Base-by-base conservation (phyloP, 2,888 invertebrate genomes). In the Magallana nippona region DNA sequence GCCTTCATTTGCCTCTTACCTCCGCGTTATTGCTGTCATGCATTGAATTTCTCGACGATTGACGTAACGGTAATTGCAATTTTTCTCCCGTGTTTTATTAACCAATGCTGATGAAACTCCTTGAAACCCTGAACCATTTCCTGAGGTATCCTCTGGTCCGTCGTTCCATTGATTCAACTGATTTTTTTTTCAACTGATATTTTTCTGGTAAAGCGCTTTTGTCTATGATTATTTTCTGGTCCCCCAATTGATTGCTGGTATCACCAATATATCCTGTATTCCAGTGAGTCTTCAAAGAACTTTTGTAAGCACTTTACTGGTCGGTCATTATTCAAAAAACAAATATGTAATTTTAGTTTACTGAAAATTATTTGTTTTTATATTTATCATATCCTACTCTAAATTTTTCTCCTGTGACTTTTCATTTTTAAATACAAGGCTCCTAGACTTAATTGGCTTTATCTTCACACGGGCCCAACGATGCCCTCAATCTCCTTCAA, bases 61-160 rank as follows among this genome's bases (percentile, higher is more conserved):
- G 84, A 79, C 55, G 22, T 82, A 87, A 82, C 17, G 85, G 87
- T 44, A 86, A 27, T 62, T 27, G n/a, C 2, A 27, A 27, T 2
- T 27, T 86, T 82, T 44, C 71, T 10, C 82, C 78, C 15, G 71
- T 77, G 60, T 83, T 82, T 78, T 87, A 85, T 44, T 84, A 19
- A 13, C 79, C 82, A 10, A 85, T 55, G n/a, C 84, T 85, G 55
- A 57, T 82, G 17, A 85, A 85, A 56, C 82, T 86, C 19, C 77
- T 55, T 58, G 84, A 84, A 79, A 86, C 86, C 55, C 81, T 80
- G 1, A 87, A 58, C 84, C 82, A 87, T 84, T 83, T 82, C 80
- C 44, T 10, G 78, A 78, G 17, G 78, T 79, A 58, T 10, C 81
- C n/a, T 11, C 71, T 82, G 56, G 55, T 19, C 1, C 10, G 11